phyloP scores from a whole-genome alignment of 2,797 vertebrate species.

The Ptychobarbus kaznakovi region DNA sequence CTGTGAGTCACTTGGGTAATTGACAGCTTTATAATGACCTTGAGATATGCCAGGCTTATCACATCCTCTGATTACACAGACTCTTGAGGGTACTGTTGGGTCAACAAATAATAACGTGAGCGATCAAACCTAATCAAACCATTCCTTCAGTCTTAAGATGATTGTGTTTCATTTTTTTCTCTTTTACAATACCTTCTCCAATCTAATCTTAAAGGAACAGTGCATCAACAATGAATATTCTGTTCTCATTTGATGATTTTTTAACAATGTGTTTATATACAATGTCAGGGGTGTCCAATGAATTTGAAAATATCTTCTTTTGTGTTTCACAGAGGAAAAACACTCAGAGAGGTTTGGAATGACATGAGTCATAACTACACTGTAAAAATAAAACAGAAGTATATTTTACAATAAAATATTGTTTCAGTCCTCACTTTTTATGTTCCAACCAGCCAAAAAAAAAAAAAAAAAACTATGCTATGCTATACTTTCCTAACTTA shows the following conservation, averaged over 20 bases:
- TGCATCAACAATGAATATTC: background rate
- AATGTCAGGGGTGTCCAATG: too few species aligned
- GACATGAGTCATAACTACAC: background rate
- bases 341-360: background rate
- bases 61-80: constrained; percentile 39
- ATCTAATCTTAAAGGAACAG: background rate
- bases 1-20: constrained; percentile 28
- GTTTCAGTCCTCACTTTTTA: background rate
- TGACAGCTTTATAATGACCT: constrained; percentile 26
- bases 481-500: background rate
- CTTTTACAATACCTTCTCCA: background rate
- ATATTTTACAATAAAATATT: background rate
- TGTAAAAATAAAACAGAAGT: background rate
- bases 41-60: constrained; percentile 34
- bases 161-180: background rate
- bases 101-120: constrained; percentile 15
- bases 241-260: background rate
- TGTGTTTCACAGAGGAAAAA: background rate
- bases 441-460: background rate
- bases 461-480: background rate
- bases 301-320: constrained; percentile 8
- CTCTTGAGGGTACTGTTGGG: constrained; percentile 4
- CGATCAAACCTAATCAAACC: constrained; percentile 11
- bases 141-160: background rate
- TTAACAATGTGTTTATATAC: background rate